Evolutionary conservation across 2,797 vertebrate species (phyloP).

Genomic region (Cottoperca gobio): DNA sequence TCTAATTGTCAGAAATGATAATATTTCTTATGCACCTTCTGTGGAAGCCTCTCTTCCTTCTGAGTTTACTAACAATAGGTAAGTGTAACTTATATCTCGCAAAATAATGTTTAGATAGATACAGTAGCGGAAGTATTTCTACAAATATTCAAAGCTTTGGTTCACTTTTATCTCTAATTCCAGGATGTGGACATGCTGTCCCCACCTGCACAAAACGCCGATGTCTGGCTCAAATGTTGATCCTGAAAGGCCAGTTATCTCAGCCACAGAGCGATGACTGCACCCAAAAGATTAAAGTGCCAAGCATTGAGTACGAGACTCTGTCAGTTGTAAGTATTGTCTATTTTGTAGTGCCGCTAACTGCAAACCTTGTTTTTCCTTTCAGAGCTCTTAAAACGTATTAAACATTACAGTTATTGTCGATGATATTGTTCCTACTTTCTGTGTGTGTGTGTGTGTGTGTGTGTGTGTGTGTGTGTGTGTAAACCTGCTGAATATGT

Average conservation of each 20-base stretch:
- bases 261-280: slow-evolving; percentile 77
- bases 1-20: slow-evolving; percentile 2
- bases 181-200: slow-evolving; percentile 21
- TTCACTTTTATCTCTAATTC: slow-evolving; percentile 11
- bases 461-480: fast-evolving
- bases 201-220: slow-evolving; percentile 55
- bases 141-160: not conserved
- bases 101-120: not conserved
- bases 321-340: slow-evolving; percentile 76
- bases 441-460: not conserved
- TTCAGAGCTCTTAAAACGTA: not conserved
- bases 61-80: slow-evolving; percentile 56
- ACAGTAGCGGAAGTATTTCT: not conserved
- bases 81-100: slow-evolving; percentile 21
- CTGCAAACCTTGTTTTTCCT: not conserved
- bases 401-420: not conserved
- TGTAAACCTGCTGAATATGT: not conserved
- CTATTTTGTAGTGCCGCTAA: not conserved
- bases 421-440: not conserved
- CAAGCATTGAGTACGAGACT: slow-evolving; percentile 76
- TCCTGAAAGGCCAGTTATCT: slow-evolving; percentile 33
- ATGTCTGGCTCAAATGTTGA: slow-evolving; percentile 75
- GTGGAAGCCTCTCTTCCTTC: slow-evolving; percentile 25
- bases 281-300: slow-evolving; percentile 43
- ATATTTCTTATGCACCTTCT: not conserved